Percentiles rank a stretch among this genome's conserved stretches.
Conservation (phyloP, 1,140 invertebrate species). For the Drosophila ananassae region DNA sequence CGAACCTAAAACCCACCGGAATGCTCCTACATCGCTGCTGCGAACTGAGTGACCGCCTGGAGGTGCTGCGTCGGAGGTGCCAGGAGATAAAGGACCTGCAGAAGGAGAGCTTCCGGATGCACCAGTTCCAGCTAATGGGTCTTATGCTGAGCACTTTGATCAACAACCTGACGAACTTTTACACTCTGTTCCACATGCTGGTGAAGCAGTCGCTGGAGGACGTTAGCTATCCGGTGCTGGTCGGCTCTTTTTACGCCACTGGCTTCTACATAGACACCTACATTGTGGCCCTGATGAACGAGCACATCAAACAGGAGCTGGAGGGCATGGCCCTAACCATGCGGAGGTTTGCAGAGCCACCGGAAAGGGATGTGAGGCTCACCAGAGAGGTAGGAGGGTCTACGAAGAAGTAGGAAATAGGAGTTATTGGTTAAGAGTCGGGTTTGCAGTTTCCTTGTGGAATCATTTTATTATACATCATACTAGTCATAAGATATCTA, state of each 20-base stretch:
- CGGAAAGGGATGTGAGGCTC: constrained; percentile 22
- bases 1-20: background rate
- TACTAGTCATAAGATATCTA: too few species aligned
- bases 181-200: constrained; percentile 71
- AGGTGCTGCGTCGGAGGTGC: constrained; percentile 35
- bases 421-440: too few species aligned
- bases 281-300: constrained; percentile 66
- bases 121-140: constrained; percentile 71
- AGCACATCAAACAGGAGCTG: constrained; percentile 66
- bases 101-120: constrained; percentile 55
- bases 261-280: constrained; percentile 76
- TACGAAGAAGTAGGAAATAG: too few species aligned
- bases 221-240: constrained; percentile 46
- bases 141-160: constrained; percentile 71
- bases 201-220: constrained; percentile 50
- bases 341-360: constrained; percentile 46
- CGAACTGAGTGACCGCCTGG: constrained; percentile 56
- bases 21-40: constrained; percentile 35
- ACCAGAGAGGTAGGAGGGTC: constrained; percentile 44
- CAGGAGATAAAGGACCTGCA: constrained; percentile 58
- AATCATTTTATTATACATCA: too few species aligned
- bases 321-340: constrained; percentile 41
- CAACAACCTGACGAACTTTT: constrained; percentile 74
- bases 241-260: constrained; percentile 59
- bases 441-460: too few species aligned